Percentiles rank a stretch among this genome's conserved stretches.
phyloP scores from a whole-genome alignment of 2,797 vertebrate species.

The Xenops minutus region DNA sequence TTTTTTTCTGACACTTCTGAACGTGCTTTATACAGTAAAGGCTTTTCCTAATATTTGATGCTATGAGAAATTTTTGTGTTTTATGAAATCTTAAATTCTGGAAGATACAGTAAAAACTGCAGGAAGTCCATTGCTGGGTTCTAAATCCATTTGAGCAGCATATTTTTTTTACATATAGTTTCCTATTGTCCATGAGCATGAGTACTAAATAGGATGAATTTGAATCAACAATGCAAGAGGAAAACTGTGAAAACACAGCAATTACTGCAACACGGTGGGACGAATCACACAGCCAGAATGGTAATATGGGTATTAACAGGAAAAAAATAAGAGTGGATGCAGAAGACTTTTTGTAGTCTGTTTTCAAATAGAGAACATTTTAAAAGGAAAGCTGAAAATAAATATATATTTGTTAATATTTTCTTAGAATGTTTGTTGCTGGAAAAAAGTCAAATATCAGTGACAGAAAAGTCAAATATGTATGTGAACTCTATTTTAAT shows the following conservation, averaged over 20 bases:
- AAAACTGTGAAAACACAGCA: background rate
- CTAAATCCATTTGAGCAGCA: background rate
- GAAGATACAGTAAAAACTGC: background rate
- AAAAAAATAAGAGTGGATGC: background rate
- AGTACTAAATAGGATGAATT: constrained; percentile 9
- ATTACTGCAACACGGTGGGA: background rate
- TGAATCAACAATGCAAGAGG: constrained; percentile 15
- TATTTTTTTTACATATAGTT: background rate
- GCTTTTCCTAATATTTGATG: background rate
- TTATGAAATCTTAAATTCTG: background rate
- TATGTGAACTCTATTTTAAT: background rate
- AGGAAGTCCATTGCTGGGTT: background rate
- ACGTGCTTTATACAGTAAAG: background rate
- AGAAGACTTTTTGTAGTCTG: background rate
- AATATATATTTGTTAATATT: background rate
- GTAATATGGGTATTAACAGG: background rate
- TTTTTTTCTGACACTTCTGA: background rate
- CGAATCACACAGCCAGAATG: background rate
- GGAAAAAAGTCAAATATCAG: background rate
- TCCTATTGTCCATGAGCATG: background rate
- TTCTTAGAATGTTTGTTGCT: background rate
- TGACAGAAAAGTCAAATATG: background rate
- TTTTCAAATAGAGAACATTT: background rate
- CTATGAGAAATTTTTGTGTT: background rate
- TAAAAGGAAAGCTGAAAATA: background rate